A percentile compares a stretch with the other conserved stretches of the same genome.
Evolutionary conservation across 2,888 invertebrate genomes (phyloP).

Genomic region (Latrodectus elegans): DNA sequence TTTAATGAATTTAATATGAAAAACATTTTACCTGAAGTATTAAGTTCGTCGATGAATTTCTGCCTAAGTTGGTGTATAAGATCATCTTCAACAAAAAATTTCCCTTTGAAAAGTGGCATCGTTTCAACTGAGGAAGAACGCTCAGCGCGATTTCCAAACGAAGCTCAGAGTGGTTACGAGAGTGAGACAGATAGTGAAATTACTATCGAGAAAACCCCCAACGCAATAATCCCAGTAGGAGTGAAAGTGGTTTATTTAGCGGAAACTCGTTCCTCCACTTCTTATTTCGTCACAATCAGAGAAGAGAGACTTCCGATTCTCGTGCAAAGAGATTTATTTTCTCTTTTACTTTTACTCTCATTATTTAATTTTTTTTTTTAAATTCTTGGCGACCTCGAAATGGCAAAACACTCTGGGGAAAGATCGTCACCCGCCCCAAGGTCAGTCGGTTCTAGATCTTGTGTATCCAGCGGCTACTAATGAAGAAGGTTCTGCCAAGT

Average conservation of each 20-base stretch:
- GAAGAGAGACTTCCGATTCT: too few species aligned
- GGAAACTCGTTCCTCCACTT: not conserved
- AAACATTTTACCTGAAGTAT: conserved; percentile 14
- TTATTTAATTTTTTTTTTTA: not conserved
- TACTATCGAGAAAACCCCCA: not conserved
- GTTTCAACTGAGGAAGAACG: not conserved
- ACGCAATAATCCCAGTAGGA: not conserved
- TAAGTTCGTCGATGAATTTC: conserved; percentile 23
- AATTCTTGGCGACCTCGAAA: not conserved
- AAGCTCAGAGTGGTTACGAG: not conserved
- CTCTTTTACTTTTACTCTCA: not conserved
- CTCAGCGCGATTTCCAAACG: not conserved
- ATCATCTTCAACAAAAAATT: conserved; percentile 25
- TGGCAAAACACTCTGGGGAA: not conserved
- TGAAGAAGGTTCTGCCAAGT: too few species aligned
- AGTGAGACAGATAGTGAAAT: not conserved
- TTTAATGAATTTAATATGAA: too few species aligned
- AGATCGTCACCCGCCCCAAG: not conserved
- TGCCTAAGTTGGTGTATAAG: conserved; percentile 24
- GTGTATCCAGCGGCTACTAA: not conserved
- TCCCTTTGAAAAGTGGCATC: conserved; percentile 54
- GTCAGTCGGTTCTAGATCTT: not conserved
- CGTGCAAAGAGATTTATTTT: not conserved
- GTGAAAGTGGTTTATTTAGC: not conserved
- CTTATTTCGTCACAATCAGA: not conserved